Conservation (phyloP, 2,888 invertebrate species). For the Hypercompe scribonia region DNA sequence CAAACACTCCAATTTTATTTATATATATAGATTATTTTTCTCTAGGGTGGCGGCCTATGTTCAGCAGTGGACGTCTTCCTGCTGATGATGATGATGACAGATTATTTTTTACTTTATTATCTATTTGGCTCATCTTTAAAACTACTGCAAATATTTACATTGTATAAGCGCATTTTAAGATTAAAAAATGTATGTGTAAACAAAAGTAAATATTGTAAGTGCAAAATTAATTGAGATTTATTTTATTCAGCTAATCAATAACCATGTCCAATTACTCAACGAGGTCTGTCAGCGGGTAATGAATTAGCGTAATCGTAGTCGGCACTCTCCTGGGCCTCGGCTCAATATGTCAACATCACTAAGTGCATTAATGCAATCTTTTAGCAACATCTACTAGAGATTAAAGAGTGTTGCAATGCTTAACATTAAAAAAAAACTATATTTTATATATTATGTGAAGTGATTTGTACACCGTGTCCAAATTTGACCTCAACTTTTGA, state of each 20-base stretch:
- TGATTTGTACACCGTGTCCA: no score
- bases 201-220: background rate
- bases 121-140: no score
- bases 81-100: no score
- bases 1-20: no score
- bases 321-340: slow-evolving; percentile 1
- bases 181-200: background rate
- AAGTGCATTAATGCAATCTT: slow-evolving; percentile 51
- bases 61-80: no score
- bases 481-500: no score
- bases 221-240: slow-evolving; percentile 4
- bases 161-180: no score
- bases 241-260: slow-evolving; percentile 31
- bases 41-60: no score
- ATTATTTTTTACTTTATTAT: no score
- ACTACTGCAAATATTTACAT: no score
- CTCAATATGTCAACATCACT: slow-evolving; percentile 50
- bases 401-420: background rate
- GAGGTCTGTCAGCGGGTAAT: slow-evolving; percentile 43
- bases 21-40: no score
- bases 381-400: slow-evolving; percentile 17
- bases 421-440: background rate
- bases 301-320: slow-evolving; percentile 26
- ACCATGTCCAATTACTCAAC: slow-evolving; percentile 41
- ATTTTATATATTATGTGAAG: background rate